Evolutionary conservation across 1,140 invertebrate species (phyloP), one percentile per base, ranked within the genome.

Genomic region (Scaptomyza pallida): DNA sequence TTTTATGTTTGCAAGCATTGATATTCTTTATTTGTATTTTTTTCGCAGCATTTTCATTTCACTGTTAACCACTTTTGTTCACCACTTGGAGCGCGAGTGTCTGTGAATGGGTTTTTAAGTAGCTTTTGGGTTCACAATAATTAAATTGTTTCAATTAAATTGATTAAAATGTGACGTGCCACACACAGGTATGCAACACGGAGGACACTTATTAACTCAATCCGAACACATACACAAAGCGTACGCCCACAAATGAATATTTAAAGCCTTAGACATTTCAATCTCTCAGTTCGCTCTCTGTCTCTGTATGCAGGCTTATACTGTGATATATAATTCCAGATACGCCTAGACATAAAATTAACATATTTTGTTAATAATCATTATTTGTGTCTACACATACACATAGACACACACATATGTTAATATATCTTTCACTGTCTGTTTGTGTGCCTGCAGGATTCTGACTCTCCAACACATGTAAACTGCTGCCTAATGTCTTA

Each of bases 361-460:
- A 88, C 82, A 88, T 88, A 88, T 88, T 88, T 88, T 64, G 60
- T 61, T 88, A 88, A 88, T 88, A 88, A 86, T 88, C 80, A 86
- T 86, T 88, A 86, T 75, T 86, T 86, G 40, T 65, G 37, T 35
- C 33, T 50, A 8, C 16, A 41, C 44, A 13, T 21, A 44, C 23
- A 23, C n/a, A n/a, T n/a, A n/a, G 1, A 3, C 19, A 50, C 26
- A 43, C 16, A 52, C 40, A 23, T 13, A 37, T 5, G 26, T 30
- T 30, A 30, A 1, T 51, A 19, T 6, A 6, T 37, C 47, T 55
- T 19, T 63, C 21, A 9, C 9, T n/a, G n/a, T 59, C 12, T 40
- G 47, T n/a, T n/a, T n/a, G n/a, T n/a, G n/a, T n/a, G n/a, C n/a
- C n/a, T 48, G 44, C 37, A 55, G 12, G 60, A 61, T 41, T 72